These are phyloP conservation scores for Epinephelus cyanopodus DNA, from an alignment of 2,113 vertebrate species.

Conservation along the genomic window DNA sequence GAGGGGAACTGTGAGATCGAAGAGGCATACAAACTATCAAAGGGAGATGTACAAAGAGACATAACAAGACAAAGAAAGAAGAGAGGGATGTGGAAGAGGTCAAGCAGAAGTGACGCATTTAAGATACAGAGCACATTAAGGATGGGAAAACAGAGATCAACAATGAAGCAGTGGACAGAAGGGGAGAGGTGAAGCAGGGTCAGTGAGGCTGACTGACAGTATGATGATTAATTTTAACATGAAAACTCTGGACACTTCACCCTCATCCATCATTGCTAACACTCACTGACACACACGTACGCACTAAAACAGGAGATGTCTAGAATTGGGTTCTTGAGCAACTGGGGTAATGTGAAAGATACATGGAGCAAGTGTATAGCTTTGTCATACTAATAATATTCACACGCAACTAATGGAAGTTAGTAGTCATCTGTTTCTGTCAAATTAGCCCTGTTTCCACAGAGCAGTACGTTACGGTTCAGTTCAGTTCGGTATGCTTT, in stretches of 20 bases:
- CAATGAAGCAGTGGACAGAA: background rate
- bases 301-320: background rate
- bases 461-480: too few relatives aligned
- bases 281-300: background rate
- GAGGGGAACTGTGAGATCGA: background rate
- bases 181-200: conserved; percentile 30
- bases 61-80: conserved; percentile 11
- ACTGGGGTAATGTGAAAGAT: background rate
- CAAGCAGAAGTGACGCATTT: conserved; percentile 49
- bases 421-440: background rate
- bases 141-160: conserved; percentile 8
- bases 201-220: conserved; percentile 67
- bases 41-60: conserved; percentile 14
- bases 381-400: background rate
- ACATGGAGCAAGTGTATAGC: background rate
- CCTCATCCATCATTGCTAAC: conserved; percentile 26
- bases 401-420: background rate
- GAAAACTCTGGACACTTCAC: conserved; percentile 38
- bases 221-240: conserved; percentile 73
- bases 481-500: too few relatives aligned
- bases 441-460: too few relatives aligned
- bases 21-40: background rate
- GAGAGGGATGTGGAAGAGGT: conserved; percentile 22
- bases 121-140: conserved; percentile 38
- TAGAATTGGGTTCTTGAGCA: background rate